A percentile compares a stretch with the other conserved stretches of the same genome.
These are phyloP conservation scores for Emydoidea blandingii DNA, from an alignment of 2,797 vertebrate species.

Conservation along the genomic window DNA sequence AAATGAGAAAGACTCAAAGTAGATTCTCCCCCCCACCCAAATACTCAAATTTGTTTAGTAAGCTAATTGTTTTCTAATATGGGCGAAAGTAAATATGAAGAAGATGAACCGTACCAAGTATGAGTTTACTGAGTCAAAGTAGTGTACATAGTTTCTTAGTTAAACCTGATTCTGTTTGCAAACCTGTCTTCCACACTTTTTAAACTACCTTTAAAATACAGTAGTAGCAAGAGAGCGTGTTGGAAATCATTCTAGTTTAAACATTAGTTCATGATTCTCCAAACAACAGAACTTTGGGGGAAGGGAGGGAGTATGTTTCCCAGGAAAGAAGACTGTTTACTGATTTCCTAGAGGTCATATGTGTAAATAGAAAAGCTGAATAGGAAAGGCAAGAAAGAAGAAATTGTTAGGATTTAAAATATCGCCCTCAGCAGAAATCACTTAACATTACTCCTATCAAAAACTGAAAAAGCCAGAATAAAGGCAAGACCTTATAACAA, in stretches of 20 bases:
- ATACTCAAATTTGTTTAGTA: constrained; percentile 88
- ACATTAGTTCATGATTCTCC: constrained; percentile 72
- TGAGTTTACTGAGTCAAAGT: constrained; percentile 84
- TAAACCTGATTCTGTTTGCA: constrained; percentile 81
- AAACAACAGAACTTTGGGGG: constrained; percentile 73
- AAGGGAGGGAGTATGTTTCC: constrained; percentile 40
- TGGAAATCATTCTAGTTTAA: constrained; percentile 79
- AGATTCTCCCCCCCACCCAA: constrained; percentile 78
- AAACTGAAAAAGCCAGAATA: constrained; percentile 27
- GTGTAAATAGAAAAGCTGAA: constrained; percentile 73
- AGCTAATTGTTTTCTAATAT: constrained; percentile 89
- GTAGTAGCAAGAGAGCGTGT: constrained; percentile 53
- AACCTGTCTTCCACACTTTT: constrained; percentile 74
- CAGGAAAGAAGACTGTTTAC: constrained; percentile 67
- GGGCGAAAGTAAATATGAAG: constrained; percentile 85
- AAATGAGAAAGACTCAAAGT: constrained; percentile 84
- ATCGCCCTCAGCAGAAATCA: constrained; percentile 33
- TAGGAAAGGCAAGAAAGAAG: constrained; percentile 40
- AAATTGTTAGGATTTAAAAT: constrained; percentile 60
- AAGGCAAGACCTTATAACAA: background rate
- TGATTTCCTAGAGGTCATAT: constrained; percentile 71
- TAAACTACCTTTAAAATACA: constrained; percentile 78
- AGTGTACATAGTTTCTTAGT: constrained; percentile 86
- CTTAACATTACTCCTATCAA: background rate
- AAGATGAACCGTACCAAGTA: constrained; percentile 82